A percentile compares a stretch with the other conserved stretches of the same genome.
phyloP scores from a whole-genome alignment of 2,797 vertebrate species.

The Neosilurus hyrtlii region DNA sequence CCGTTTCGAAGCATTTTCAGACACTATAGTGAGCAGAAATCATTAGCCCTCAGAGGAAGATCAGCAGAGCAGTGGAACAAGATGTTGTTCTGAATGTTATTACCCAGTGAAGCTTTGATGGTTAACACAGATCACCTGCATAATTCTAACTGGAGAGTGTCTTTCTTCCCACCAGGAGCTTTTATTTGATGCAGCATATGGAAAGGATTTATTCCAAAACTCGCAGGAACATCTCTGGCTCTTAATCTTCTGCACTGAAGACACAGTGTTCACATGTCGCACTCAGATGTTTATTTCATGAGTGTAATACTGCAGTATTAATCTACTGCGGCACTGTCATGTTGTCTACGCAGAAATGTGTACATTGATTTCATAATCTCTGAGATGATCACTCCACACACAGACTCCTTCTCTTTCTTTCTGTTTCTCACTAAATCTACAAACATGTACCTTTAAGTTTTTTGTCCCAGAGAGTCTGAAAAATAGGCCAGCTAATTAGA shows the following conservation, averaged over 20 bases:
- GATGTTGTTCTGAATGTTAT: conserved; percentile 7
- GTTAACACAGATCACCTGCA: conserved; percentile 16
- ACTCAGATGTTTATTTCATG: conserved; percentile 54
- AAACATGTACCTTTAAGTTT: background rate
- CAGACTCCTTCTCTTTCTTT: background rate
- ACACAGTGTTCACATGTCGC: conserved; percentile 15
- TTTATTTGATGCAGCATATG: conserved; percentile 64
- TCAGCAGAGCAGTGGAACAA: conserved; percentile 8
- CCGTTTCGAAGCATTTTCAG: background rate
- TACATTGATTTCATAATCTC: background rate
- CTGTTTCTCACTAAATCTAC: background rate
- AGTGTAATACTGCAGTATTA: conserved; percentile 43
- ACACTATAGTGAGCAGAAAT: background rate
- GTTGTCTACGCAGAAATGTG: conserved; percentile 25
- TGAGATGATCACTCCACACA: background rate
- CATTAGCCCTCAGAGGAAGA: conserved; percentile 10
- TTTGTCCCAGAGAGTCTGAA: conserved; percentile 3
- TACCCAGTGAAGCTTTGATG: background rate
- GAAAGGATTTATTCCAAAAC: conserved; percentile 60
- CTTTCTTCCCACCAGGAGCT: conserved; percentile 57
- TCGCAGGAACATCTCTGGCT: conserved; percentile 29
- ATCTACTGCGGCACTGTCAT: conserved; percentile 39
- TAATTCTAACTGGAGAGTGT: conserved; percentile 42
- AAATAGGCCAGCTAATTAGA: conserved; percentile 47
- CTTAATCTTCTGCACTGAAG: conserved; percentile 13